Evolutionary conservation across 2,797 vertebrate genomes (phyloP).

Genomic region (Cercopithecus petaurista): DNA sequence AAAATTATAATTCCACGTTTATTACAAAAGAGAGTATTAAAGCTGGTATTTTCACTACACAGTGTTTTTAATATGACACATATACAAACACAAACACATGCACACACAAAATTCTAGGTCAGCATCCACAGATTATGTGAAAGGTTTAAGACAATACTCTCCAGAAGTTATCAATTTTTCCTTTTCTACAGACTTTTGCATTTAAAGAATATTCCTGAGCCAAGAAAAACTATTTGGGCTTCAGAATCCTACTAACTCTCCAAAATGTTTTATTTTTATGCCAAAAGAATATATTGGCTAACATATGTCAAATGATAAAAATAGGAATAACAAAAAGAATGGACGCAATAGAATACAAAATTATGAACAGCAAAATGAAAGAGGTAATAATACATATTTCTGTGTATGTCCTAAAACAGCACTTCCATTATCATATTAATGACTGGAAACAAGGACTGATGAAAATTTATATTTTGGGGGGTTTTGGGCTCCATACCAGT

Average conservation of each 20-base stretch:
- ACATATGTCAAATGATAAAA: neutral
- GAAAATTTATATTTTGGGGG: neutral
- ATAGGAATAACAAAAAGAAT: neutral
- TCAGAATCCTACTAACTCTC: neutral
- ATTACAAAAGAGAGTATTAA: neutral
- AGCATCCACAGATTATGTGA: neutral
- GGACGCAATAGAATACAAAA: neutral
- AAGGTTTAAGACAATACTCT: neutral
- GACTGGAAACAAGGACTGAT: neutral
- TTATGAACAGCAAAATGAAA: neutral
- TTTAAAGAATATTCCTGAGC: neutral
- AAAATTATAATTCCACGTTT: slow-evolving; percentile 62
- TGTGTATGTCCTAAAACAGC: neutral
- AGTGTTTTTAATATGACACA: neutral
- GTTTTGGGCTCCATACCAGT: neutral
- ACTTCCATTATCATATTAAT: neutral
- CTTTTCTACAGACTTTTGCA: neutral
- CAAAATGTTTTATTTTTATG: neutral
- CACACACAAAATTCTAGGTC: neutral
- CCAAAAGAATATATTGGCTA: neutral
- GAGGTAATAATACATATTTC: neutral
- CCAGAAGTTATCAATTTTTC: neutral
- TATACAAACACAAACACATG: too few species aligned
- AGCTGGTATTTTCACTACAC: neutral
- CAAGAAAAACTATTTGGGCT: slow-evolving; percentile 17